These are phyloP conservation scores for Cylas formicarius DNA, from an alignment of 1,140 invertebrate genomes.

Conservation along the genomic window DNA sequence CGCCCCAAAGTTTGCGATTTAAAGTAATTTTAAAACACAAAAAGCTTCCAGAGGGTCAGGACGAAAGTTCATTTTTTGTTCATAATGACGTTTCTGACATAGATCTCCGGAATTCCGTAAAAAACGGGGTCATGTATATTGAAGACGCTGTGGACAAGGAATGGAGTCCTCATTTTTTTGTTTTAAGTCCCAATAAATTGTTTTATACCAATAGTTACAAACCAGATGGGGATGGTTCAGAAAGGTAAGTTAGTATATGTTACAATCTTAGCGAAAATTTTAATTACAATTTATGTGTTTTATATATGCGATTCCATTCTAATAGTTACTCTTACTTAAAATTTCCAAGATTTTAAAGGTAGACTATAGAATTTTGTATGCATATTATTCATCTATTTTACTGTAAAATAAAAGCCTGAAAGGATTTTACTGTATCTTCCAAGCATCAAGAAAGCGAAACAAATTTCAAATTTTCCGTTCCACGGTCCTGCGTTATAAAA, in stretches of 20 bases:
- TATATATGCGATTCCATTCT: too few species aligned
- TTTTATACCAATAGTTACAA: conserved; percentile 61
- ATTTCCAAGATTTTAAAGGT: too few species aligned
- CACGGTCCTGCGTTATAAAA: too few species aligned
- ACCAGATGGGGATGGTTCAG: conserved; percentile 36
- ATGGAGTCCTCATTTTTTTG: conserved; percentile 94
- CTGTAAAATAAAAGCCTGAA: too few species aligned
- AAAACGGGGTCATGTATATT: conserved; percentile 85
- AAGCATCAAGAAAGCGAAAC: too few species aligned
- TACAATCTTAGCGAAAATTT: too few species aligned
- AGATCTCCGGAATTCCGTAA: conserved; percentile 81
- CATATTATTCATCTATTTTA: too few species aligned
- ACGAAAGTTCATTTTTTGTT: conserved; percentile 58
- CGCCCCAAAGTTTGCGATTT: conserved; percentile 67
- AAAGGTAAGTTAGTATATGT: conserved; percentile 14
- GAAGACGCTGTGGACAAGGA: conserved; percentile 83
- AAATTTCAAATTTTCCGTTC: too few species aligned
- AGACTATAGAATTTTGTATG: too few species aligned
- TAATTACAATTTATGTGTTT: too few species aligned
- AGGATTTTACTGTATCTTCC: too few species aligned
- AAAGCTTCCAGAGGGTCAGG: conserved; percentile 80
- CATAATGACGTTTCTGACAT: conserved; percentile 64
- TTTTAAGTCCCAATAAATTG: conserved; percentile 82
- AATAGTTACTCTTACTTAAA: too few species aligned
- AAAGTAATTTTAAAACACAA: conserved; percentile 92